phyloP scores from a whole-genome alignment of 2,797 vertebrate genomes.

The Crocodylus rhombifer region DNA sequence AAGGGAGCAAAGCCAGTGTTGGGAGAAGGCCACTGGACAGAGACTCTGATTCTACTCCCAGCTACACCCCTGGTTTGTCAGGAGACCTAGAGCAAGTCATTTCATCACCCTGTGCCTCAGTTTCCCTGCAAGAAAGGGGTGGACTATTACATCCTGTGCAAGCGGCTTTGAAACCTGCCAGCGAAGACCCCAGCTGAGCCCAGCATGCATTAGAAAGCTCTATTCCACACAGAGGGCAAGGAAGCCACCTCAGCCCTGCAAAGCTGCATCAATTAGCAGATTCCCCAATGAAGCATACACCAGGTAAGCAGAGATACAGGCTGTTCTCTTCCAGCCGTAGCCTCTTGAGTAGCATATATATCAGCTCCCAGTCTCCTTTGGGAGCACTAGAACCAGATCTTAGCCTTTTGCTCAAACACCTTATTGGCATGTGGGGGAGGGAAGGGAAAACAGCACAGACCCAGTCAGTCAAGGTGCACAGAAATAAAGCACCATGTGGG shows the following conservation, averaged over 20 bases:
- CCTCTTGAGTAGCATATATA: background rate
- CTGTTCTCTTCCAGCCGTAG: background rate
- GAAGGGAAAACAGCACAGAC: background rate
- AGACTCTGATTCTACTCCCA: too few species aligned
- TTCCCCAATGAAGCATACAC: background rate
- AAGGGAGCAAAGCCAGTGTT: background rate
- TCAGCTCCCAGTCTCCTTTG: background rate
- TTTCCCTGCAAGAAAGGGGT: too few species aligned
- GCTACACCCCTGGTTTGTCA: too few species aligned
- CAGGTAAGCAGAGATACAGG: background rate
- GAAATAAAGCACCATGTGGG: background rate
- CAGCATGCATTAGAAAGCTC: background rate
- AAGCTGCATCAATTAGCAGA: too few species aligned
- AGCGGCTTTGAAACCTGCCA: too few species aligned
- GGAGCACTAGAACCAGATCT: background rate
- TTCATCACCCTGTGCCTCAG: too few species aligned
- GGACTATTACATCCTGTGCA: too few species aligned
- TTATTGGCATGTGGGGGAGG: too few species aligned
- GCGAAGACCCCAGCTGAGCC: too few species aligned
- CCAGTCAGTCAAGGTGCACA: background rate
- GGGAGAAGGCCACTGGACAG: background rate
- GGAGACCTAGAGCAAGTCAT: too few species aligned
- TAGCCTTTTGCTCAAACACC: background rate
- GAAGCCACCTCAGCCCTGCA: too few species aligned
- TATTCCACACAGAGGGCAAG: background rate